Evolutionary conservation across 1,140 invertebrate species (phyloP).

Genomic region (Andricus grossulariae): DNA sequence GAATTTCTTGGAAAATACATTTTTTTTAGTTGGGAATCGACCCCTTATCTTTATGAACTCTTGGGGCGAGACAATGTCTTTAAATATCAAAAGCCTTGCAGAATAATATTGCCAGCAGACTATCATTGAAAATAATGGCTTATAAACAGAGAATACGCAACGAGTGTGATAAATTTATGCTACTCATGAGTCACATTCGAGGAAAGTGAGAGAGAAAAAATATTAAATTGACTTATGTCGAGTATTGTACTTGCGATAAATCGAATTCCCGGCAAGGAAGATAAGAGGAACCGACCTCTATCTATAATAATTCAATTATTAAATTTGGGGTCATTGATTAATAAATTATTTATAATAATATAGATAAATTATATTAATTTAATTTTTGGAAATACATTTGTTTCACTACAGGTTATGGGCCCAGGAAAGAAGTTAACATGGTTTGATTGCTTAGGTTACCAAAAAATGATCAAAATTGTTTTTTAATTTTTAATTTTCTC

Average conservation of each 20-base stretch:
- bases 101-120: slow-evolving; percentile 4
- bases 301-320: too few species aligned
- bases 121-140: slow-evolving; percentile 28
- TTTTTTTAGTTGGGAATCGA: too few species aligned
- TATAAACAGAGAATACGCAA: slow-evolving; percentile 25
- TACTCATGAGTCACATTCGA: slow-evolving; percentile 14
- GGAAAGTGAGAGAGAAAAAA: slow-evolving; percentile 7
- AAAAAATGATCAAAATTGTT: too few species aligned
- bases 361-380: too few species aligned
- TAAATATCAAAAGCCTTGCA: slow-evolving; percentile 16
- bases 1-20: too few species aligned
- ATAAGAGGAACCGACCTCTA: neutral
- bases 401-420: too few species aligned
- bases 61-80: neutral
- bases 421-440: too few species aligned
- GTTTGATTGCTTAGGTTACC: too few species aligned
- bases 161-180: slow-evolving; percentile 24
- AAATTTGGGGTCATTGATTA: too few species aligned
- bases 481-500: too few species aligned
- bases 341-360: too few species aligned
- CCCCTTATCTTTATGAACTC: neutral
- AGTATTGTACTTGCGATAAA: slow-evolving; percentile 29
- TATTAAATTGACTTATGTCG: neutral
- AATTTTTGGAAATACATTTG: too few species aligned
- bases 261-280: neutral